A percentile compares a stretch with the other conserved stretches of the same genome.
Evolutionary conservation across 1,140 invertebrate genomes (phyloP).

Genomic region (Camponotus floridanus): DNA sequence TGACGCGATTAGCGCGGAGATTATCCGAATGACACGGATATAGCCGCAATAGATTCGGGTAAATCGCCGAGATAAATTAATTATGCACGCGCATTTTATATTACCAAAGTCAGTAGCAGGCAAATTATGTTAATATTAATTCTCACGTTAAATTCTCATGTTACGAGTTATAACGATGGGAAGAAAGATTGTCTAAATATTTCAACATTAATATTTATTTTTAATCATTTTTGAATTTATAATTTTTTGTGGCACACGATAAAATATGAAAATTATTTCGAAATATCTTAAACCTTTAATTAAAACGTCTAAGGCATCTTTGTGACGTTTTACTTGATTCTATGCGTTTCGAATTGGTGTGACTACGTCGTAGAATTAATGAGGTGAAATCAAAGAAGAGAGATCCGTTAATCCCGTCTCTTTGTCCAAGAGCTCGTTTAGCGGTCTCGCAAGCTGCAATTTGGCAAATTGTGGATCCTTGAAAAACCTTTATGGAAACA

Average conservation of each 20-base stretch:
- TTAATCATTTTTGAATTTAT: not conserved
- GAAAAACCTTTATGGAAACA: constrained; percentile 22
- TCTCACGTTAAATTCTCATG: not conserved
- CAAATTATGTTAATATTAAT: constrained; percentile 24
- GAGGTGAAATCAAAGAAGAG: not conserved
- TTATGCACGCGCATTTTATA: constrained; percentile 45
- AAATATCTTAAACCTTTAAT: not conserved
- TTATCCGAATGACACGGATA: constrained; percentile 38
- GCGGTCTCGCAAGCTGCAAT: constrained; percentile 30
- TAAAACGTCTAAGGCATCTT: not conserved
- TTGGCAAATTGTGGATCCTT: constrained; percentile 30
- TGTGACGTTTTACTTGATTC: not conserved
- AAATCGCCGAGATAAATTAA: constrained; percentile 47
- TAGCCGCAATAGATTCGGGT: not conserved
- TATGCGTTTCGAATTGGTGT: not conserved
- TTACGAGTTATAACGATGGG: constrained; percentile 14
- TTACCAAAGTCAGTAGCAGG: not conserved
- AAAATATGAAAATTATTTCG: not conserved
- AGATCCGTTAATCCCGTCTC: not conserved
- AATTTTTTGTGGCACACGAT: not conserved
- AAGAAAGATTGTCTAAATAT: not conserved
- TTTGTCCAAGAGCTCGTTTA: constrained; percentile 36
- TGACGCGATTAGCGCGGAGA: constrained; percentile 41
- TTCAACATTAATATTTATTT: not conserved
- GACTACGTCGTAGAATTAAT: constrained; percentile 3